These are phyloP conservation scores for Zygothrica quintamaculata DNA, from an alignment of 2,888 invertebrate genomes.

Conservation along the genomic window DNA sequence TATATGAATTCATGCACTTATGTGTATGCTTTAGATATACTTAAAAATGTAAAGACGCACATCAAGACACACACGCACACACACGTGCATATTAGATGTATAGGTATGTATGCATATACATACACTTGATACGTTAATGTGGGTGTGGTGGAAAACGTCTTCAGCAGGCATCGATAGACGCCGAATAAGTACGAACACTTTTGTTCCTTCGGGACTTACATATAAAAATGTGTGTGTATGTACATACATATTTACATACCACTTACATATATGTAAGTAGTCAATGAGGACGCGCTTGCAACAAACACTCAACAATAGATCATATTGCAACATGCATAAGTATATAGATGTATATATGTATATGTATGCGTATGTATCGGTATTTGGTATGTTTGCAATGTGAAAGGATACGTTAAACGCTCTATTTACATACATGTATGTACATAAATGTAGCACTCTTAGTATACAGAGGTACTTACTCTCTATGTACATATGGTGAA, in stretches of 20 bases:
- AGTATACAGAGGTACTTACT: constrained; percentile 1
- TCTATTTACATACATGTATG: neutral
- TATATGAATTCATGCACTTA: too few relatives aligned
- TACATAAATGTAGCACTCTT: too few relatives aligned
- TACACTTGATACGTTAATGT: constrained; percentile 5
- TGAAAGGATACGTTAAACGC: neutral
- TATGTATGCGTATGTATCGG: constrained; percentile 1
- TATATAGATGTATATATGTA: constrained; percentile 2
- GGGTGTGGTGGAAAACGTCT: constrained; percentile 50
- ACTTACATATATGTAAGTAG: constrained; percentile 1
- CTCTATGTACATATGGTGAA: neutral
- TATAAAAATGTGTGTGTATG: neutral
- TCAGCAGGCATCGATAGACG: constrained; percentile 31
- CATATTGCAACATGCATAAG: neutral
- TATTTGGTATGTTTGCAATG: neutral
- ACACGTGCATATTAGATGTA: neutral
- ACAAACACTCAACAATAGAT: neutral
- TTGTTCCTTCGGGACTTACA: constrained; percentile 37
- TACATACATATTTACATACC: constrained; percentile 6
- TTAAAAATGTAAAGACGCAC: neutral
- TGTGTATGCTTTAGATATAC: too few relatives aligned
- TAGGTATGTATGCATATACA: constrained; percentile 1
- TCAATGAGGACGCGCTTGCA: neutral
- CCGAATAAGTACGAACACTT: constrained; percentile 39
- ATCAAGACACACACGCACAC: neutral